These are phyloP conservation scores for Ophioninae sp. DNA, from an alignment of 2,888 invertebrate species.

Conservation along the genomic window DNA sequence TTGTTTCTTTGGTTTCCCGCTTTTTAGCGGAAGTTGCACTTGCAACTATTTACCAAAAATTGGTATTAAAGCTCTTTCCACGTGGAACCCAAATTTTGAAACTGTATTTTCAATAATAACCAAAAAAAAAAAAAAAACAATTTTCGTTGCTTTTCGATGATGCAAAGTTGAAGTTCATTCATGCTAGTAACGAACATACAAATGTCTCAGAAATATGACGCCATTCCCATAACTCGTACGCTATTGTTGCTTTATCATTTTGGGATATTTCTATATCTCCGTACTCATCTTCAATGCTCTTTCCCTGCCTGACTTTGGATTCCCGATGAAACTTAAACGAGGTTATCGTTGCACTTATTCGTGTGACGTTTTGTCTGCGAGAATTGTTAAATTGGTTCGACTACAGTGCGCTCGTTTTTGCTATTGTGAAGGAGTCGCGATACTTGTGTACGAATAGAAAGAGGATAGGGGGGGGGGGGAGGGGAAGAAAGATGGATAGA, in stretches of 20 bases:
- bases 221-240: not conserved
- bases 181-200: not conserved
- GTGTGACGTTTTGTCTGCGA: not conserved
- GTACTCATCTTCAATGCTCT: not conserved
- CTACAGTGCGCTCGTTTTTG: not conserved
- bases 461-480: not conserved
- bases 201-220: not conserved
- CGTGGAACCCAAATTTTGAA: not conserved
- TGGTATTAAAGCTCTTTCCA: too few relatives aligned
- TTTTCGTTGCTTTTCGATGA: not conserved
- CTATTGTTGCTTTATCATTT: not conserved
- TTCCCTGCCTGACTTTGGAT: not conserved
- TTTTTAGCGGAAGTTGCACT: too few relatives aligned
- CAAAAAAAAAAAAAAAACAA: not conserved
- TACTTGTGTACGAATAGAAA: not conserved
- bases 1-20: too few relatives aligned
- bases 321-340: not conserved
- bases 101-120: not conserved
- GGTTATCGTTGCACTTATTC: not conserved
- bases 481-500: not conserved
- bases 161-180: not conserved
- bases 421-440: not conserved
- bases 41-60: too few relatives aligned
- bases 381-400: not conserved
- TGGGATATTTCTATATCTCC: not conserved